Base-by-base conservation (phyloP, 2,797 vertebrate species). In the Pempheris klunzingeri region DNA sequence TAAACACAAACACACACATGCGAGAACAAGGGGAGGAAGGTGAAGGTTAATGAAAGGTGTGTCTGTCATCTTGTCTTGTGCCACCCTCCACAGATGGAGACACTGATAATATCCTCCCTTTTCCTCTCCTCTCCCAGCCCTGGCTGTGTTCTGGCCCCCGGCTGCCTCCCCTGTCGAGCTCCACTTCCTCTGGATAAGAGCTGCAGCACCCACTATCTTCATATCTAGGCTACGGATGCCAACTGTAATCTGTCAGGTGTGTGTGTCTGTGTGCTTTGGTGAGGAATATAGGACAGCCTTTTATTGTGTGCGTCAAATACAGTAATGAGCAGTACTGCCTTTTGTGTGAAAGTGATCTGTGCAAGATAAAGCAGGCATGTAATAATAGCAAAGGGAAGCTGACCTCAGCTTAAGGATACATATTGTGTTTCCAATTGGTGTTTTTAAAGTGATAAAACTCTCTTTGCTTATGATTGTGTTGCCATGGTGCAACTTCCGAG, bases 31-130 rank as follows among this genome's bases (percentile, higher is more conserved):
- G 15, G 60, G 57, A 85, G 87, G 90, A 92, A 92, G 88, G 88
- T 90, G 85, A 91, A 91, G 90, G 87, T 88, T 88, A 92, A 87
- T 86, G 83, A 90, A 89, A 90, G 80, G 86, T 88, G 84, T 80
- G 81, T 71, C 82, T 74, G 73, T 75, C 43, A 52, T 87, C 84
- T 81, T 65, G 69, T 79, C 81, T 81, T 83, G 75, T 85, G 82
- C 79, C 82, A 80, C 82, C 80, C 67, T 88, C 68, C 71, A 77
- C 90, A 90, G 90, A 90, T 90, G 89, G 88, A 90, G 71, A 79
- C 79, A 52, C 77, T 58, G 88, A 92, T 93, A 92, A 80, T 13
- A 39, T 75, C 71, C 75, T 71, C 77, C 79, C 61, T 68, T 77
- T 80, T 69, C 81, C 85, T 82, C 52, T 52, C 68, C 41, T 58